Conservation (phyloP, 1,140 invertebrate species). For the Penaeus indicus region DNA sequence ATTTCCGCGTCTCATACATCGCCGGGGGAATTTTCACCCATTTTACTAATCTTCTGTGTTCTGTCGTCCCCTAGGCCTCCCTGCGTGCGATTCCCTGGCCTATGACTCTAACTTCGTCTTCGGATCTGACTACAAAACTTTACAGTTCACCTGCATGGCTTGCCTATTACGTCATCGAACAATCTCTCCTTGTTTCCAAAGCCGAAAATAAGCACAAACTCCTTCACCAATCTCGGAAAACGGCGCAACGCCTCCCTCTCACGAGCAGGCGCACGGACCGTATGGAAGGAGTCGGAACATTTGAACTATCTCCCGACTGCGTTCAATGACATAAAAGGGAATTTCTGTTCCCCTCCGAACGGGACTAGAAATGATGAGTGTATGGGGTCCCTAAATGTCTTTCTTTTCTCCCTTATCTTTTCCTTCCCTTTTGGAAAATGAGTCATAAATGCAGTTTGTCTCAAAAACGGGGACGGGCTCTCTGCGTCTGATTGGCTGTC, state of each 20-base stretch:
- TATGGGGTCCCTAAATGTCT: not conserved
- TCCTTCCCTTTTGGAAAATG: not conserved
- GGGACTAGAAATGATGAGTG: conserved; percentile 22
- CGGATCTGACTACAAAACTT: not conserved
- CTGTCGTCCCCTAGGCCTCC: conserved; percentile 22
- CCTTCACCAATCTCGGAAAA: too few species aligned
- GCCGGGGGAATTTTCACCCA: conserved; percentile 47
- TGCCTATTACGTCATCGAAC: not conserved
- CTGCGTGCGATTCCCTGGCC: not conserved
- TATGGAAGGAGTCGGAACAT: not conserved
- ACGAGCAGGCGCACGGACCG: too few species aligned
- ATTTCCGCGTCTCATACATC: conserved; percentile 42
- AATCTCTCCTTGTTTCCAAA: too few species aligned
- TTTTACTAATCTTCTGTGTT: conserved; percentile 49
- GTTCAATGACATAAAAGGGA: conserved; percentile 46
- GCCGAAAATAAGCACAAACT: too few species aligned
- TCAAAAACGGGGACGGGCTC: too few species aligned
- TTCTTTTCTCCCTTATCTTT: not conserved
- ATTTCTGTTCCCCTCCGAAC: conserved; percentile 30
- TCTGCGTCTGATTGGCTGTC: too few species aligned
- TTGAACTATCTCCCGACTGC: conserved; percentile 31
- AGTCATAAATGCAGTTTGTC: too few species aligned
- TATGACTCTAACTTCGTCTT: not conserved
- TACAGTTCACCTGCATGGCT: not conserved
- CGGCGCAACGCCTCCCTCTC: too few species aligned